Evolutionary conservation across 2,888 invertebrate genomes (phyloP).

Genomic region (Fragum whitleyi): DNA sequence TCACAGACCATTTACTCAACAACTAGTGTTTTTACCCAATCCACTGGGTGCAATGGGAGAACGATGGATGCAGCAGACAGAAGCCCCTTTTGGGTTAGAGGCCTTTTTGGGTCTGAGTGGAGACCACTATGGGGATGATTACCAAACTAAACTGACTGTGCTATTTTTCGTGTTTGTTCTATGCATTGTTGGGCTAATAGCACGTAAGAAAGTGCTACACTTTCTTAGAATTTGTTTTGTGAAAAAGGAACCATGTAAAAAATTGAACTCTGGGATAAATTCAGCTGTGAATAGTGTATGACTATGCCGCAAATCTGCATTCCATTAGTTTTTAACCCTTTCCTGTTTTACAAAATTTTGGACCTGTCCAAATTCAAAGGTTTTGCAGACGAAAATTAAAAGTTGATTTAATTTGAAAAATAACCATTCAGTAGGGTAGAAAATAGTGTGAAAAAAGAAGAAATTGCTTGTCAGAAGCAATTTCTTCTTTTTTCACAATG

Average conservation of each 20-base stretch:
- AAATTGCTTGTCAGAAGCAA: not conserved
- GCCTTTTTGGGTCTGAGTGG: slow-evolving; percentile 62
- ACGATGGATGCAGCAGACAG: slow-evolving; percentile 60
- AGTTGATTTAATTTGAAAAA: not conserved
- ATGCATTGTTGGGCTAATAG: slow-evolving; percentile 64
- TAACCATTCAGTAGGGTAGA: not conserved
- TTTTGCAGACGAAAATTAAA: not conserved
- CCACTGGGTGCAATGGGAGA: slow-evolving; percentile 68
- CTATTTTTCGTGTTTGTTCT: slow-evolving; percentile 66
- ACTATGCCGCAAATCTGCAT: slow-evolving; percentile 11
- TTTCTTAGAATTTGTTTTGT: slow-evolving; percentile 68
- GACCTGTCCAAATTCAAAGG: not conserved
- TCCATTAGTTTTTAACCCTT: slow-evolving; percentile 2
- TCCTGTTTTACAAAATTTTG: not conserved
- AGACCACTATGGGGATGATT: slow-evolving; percentile 68
- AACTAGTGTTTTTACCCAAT: slow-evolving; percentile 60
- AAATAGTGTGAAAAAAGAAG: not conserved
- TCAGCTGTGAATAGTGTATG: slow-evolving; percentile 16
- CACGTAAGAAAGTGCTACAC: slow-evolving; percentile 68
- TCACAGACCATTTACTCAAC: slow-evolving; percentile 73
- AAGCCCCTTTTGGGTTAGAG: slow-evolving; percentile 53
- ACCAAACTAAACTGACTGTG: slow-evolving; percentile 67
- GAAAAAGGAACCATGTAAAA: slow-evolving; percentile 69
- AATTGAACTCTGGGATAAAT: slow-evolving; percentile 35
- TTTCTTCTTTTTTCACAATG: not conserved